phyloP scores from a whole-genome alignment of 2,888 invertebrate species.

The Drosophila gaucha region DNA sequence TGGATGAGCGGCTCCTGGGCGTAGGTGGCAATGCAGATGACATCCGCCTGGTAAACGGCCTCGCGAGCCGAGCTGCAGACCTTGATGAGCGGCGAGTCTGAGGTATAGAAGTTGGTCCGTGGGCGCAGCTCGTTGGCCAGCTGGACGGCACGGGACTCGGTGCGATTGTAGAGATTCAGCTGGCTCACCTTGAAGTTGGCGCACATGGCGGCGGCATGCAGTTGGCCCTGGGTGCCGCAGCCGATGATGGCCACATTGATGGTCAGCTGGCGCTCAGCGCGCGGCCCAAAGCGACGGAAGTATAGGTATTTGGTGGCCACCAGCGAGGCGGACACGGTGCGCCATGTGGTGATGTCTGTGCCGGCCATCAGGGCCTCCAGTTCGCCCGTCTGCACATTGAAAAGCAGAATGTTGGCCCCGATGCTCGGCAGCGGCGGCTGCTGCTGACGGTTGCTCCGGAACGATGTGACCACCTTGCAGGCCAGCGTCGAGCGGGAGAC shows the following conservation, averaged over 20 bases:
- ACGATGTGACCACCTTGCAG: constrained; percentile 86
- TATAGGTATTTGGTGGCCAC: constrained; percentile 86
- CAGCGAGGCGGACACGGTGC: constrained; percentile 87
- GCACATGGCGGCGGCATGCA: constrained; percentile 86
- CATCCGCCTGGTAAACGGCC: constrained; percentile 87
- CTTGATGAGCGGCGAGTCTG: constrained; percentile 5
- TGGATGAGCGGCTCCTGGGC: constrained; percentile 85
- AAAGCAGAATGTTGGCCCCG: constrained; percentile 85
- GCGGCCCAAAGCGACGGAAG: constrained; percentile 67
- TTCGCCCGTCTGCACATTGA: constrained; percentile 84
- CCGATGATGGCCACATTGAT: constrained; percentile 85
- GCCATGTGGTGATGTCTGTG: constrained; percentile 86
- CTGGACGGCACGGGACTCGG: constrained; percentile 76
- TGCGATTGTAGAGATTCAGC: constrained; percentile 87
- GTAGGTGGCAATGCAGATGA: constrained; percentile 87
- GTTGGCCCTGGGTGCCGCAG: constrained; percentile 85
- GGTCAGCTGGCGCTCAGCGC: constrained; percentile 24
- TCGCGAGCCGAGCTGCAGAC: constrained; percentile 78
- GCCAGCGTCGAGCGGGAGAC: constrained; percentile 79
- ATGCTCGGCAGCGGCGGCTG: constrained; percentile 83
- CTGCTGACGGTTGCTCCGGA: constrained; percentile 81
- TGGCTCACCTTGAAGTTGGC: constrained; percentile 85
- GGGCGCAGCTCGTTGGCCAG: constrained; percentile 80
- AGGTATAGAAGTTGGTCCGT: not conserved
- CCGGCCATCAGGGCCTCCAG: constrained; percentile 85